Evolutionary conservation across 2,797 vertebrate species (phyloP).

Genomic region (Threskiornis aethiopicus): DNA sequence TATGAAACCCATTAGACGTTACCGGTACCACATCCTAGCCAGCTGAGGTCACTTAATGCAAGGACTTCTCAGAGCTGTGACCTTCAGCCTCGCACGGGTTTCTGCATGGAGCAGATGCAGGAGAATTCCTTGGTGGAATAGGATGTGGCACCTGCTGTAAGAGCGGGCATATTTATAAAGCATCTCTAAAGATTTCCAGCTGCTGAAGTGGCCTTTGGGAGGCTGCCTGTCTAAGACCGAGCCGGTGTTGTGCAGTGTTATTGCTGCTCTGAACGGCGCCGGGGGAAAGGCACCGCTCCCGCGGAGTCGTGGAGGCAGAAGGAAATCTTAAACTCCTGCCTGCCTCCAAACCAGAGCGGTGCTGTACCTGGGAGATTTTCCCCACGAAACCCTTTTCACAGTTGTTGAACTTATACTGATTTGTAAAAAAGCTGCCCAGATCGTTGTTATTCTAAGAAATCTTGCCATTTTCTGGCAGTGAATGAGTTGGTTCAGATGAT

Average conservation of each 20-base stretch:
- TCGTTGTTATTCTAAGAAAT: neutral
- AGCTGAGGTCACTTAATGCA: neutral
- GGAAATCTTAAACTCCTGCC: neutral
- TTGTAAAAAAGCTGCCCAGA: neutral
- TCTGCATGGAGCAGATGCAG: neutral
- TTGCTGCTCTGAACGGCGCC: neutral
- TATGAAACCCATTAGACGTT: slow-evolving; percentile 5
- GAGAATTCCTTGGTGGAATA: neutral
- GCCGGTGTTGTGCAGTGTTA: accelerated
- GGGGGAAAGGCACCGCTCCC: neutral
- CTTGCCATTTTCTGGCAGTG: neutral
- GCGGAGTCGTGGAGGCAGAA: neutral
- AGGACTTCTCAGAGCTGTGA: neutral
- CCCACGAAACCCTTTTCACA: neutral
- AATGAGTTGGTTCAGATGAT: neutral
- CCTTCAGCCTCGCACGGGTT: neutral
- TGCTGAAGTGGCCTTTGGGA: neutral
- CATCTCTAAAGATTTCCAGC: neutral
- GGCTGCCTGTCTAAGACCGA: neutral
- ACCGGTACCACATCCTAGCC: slow-evolving; percentile 11
- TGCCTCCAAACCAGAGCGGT: neutral
- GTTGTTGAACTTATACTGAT: neutral
- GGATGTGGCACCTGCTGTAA: neutral
- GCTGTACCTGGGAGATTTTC: neutral
- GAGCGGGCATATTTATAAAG: neutral